These are phyloP conservation scores for Neostethus bicornis DNA, from an alignment of 2,797 vertebrate species.

Conservation along the genomic window DNA sequence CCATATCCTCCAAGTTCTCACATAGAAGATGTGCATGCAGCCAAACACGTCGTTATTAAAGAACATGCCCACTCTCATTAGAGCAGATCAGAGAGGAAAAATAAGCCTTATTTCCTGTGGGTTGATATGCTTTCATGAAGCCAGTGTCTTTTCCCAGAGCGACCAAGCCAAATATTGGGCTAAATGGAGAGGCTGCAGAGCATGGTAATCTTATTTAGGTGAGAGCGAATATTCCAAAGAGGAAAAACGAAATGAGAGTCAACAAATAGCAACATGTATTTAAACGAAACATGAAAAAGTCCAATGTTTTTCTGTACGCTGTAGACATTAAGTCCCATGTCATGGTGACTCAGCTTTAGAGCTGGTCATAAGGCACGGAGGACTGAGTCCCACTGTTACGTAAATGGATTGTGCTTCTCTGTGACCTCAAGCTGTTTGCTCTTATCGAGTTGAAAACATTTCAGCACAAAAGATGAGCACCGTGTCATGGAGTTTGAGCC, in stretches of 20 bases:
- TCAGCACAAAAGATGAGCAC: constrained; percentile 38
- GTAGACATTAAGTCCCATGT: constrained; percentile 48
- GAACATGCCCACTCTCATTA: constrained; percentile 31
- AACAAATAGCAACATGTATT: constrained; percentile 28
- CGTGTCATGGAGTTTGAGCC: constrained; percentile 18
- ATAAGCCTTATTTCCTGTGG: constrained; percentile 42
- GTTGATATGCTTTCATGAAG: constrained; percentile 50
- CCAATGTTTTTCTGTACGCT: constrained; percentile 28
- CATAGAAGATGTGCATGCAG: constrained; percentile 3
- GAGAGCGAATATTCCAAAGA: constrained; percentile 35
- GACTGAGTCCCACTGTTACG: constrained; percentile 47
- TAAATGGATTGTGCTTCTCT: constrained; percentile 49
- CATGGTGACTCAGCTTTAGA: constrained; percentile 48
- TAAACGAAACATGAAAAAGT: constrained; percentile 32
- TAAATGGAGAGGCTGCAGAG: constrained; percentile 55
- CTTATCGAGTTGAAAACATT: constrained; percentile 63
- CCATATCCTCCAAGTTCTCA: constrained; percentile 22
- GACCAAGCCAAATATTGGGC: constrained; percentile 49
- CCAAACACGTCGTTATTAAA: constrained; percentile 41
- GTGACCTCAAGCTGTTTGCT: constrained; percentile 59
- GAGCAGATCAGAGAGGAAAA: constrained; percentile 17
- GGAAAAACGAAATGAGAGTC: constrained; percentile 38
- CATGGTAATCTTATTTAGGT: constrained; percentile 64
- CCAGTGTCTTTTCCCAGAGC: constrained; percentile 40
- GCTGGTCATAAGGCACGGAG: constrained; percentile 47